These are phyloP conservation scores for Lepeophtheirus nordmannii DNA, from an alignment of 2,888 invertebrate genomes.

Conservation along the genomic window DNA sequence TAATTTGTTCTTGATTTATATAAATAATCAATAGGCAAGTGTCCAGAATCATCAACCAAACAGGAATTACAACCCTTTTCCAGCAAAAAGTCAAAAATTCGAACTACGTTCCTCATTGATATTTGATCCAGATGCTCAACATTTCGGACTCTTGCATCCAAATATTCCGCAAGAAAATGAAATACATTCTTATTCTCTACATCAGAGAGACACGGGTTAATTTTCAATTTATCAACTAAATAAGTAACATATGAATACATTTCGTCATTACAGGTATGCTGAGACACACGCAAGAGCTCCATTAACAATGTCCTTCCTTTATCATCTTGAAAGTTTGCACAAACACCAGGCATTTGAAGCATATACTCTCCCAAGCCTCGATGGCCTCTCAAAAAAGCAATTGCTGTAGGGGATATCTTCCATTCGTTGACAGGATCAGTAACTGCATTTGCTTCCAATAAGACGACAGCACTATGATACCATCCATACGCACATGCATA, in stretches of 20 bases:
- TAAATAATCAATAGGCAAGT: not conserved
- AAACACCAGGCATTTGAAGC: conserved; percentile 35
- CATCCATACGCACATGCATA: conserved; percentile 43
- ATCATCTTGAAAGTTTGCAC: conserved; percentile 34
- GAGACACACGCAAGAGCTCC: conserved; percentile 28
- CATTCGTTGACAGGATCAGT: conserved; percentile 36
- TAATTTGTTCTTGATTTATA: not conserved
- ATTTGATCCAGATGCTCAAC: not conserved
- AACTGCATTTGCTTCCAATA: conserved; percentile 36
- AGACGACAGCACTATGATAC: conserved; percentile 37
- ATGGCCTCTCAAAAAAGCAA: conserved; percentile 39
- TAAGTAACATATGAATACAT: conserved; percentile 31
- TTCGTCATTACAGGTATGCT: conserved; percentile 32
- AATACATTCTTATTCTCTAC: conserved; percentile 35
- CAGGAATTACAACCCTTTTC: not conserved
- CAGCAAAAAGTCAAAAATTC: not conserved
- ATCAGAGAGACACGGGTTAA: conserved; percentile 35
- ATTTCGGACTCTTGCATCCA: not conserved
- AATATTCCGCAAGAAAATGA: conserved; percentile 28
- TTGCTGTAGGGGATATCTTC: conserved; percentile 40
- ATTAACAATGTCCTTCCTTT: conserved; percentile 30
- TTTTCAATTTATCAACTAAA: conserved; percentile 35
- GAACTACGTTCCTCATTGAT: not conserved
- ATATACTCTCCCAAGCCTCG: conserved; percentile 37
- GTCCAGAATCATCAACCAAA: not conserved